Conservation (phyloP, 1,140 invertebrate species). For the Calliopsis andreniformis region DNA sequence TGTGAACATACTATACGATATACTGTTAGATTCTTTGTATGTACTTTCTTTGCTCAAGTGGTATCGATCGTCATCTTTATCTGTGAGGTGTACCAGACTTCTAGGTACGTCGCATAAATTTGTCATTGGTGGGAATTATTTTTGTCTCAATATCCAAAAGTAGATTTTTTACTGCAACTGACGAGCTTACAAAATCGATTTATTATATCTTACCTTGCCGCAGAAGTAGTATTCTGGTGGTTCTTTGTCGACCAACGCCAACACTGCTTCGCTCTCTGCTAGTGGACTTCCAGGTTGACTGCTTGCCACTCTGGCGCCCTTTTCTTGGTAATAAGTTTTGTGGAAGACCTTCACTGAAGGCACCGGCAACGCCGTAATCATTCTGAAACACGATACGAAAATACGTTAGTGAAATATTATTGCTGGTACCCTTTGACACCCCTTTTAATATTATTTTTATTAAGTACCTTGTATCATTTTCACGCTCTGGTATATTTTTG, state of each 20-base stretch:
- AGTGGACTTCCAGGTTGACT: constrained; percentile 78
- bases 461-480: too few relatives aligned
- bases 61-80: constrained; percentile 4
- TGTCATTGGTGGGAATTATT: not conserved
- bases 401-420: not conserved
- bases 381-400: constrained; percentile 58
- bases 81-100: not conserved
- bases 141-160: not conserved
- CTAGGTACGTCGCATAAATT: too few relatives aligned
- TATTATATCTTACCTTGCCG: constrained; percentile 83
- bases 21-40: not conserved
- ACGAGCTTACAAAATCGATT: not conserved
- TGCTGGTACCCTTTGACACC: too few relatives aligned
- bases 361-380: constrained; percentile 79
- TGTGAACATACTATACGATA: not conserved
- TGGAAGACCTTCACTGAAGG: constrained; percentile 79
- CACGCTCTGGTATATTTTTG: too few relatives aligned
- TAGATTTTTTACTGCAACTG: too few relatives aligned
- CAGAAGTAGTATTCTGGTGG: constrained; percentile 87
- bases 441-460: too few relatives aligned
- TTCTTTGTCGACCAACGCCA: constrained; percentile 74
- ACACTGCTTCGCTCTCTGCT: constrained; percentile 75
- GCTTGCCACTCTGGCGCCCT: constrained; percentile 72
- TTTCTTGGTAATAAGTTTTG: constrained; percentile 79
- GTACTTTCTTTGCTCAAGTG: not conserved